phyloP scores from a whole-genome alignment of 2,888 invertebrate species.

The Drosophila lacicola region DNA sequence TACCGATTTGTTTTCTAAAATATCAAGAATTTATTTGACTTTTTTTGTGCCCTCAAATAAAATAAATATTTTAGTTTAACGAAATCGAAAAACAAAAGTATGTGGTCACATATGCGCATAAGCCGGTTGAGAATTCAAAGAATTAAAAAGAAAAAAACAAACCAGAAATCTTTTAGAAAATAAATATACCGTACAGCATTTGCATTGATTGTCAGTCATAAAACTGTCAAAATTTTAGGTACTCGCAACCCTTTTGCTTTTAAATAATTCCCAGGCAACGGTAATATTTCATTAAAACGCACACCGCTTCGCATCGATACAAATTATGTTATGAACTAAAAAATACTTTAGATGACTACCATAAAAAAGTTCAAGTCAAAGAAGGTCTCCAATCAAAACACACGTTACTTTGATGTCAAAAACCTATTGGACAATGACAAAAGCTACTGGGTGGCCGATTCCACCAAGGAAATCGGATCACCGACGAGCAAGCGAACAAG shows the following conservation, averaged over 20 bases:
- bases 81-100: no score
- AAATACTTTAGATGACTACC: slow-evolving; percentile 42
- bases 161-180: neutral
- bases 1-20: no score
- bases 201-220: slow-evolving; percentile 32
- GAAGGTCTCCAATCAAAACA: slow-evolving; percentile 36
- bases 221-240: slow-evolving; percentile 38
- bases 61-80: no score
- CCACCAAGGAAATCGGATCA: slow-evolving; percentile 1
- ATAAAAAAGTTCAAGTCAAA: slow-evolving; percentile 32
- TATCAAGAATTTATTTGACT: no score
- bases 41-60: no score
- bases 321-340: neutral
- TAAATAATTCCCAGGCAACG: slow-evolving; percentile 15
- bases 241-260: slow-evolving; percentile 11
- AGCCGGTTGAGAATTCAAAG: neutral
- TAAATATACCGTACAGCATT: neutral
- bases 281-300: slow-evolving; percentile 19
- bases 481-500: neutral
- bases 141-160: neutral
- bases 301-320: neutral
- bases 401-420: slow-evolving; percentile 44
- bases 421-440: slow-evolving; percentile 18
- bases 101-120: no score
- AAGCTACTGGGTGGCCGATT: neutral